Evolutionary conservation across 2,888 invertebrate species (phyloP).

Genomic region (Panorpa germanica): DNA sequence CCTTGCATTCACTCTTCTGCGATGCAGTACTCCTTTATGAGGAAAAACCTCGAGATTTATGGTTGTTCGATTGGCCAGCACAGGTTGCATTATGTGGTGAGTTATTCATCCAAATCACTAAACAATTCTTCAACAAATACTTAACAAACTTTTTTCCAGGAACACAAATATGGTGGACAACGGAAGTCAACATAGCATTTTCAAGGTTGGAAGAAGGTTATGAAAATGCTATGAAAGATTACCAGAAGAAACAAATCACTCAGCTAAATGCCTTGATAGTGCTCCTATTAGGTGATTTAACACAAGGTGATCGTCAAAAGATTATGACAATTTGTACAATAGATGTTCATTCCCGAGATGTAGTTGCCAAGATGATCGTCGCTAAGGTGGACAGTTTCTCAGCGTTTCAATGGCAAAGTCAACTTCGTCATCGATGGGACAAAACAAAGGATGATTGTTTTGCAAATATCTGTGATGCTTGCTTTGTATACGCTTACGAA

Average conservation of each 20-base stretch:
- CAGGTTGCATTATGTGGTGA: conserved; percentile 77
- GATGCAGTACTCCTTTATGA: conserved; percentile 71
- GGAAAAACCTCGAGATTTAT: conserved; percentile 72
- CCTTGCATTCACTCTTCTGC: conserved; percentile 58
- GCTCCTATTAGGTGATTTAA: conserved; percentile 63
- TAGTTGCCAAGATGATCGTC: conserved; percentile 69
- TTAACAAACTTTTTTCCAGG: no score
- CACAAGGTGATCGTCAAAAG: conserved; percentile 73
- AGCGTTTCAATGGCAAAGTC: conserved; percentile 84
- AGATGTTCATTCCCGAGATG: conserved; percentile 87
- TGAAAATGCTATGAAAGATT: conserved; percentile 84
- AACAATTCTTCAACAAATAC: no score
- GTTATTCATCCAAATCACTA: no score
- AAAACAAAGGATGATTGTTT: conserved; percentile 59
- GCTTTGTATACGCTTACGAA: conserved; percentile 77
- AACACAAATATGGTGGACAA: conserved; percentile 96
- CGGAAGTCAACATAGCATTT: conserved; percentile 82
- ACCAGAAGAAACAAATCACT: conserved; percentile 70
- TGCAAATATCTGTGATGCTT: conserved; percentile 89
- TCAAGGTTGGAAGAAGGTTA: conserved; percentile 78
- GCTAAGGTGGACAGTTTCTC: conserved; percentile 62
- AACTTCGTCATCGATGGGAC: conserved; percentile 75
- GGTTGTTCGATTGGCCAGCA: conserved; percentile 86
- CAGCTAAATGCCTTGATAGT: conserved; percentile 70
- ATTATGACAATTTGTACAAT: conserved; percentile 96